These are phyloP conservation scores for Toxotes chatareus DNA, from an alignment of 2,113 vertebrate genomes.

Conservation along the genomic window DNA sequence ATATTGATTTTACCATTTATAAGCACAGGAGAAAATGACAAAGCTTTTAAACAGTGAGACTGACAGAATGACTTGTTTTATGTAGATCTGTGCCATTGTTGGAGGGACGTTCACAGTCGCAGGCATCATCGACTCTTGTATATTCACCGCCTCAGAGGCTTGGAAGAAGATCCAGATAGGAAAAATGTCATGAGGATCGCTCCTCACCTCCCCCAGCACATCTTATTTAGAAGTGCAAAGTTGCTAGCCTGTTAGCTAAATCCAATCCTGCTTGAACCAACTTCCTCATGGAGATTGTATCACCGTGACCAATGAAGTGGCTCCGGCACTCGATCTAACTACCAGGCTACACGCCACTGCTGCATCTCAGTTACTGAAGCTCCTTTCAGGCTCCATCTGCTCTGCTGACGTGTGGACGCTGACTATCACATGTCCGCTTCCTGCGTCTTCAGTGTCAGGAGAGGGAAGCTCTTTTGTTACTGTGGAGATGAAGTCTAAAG, in stretches of 20 bases:
- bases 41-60: background rate
- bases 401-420: constrained; percentile 43
- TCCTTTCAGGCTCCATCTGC: constrained; percentile 50
- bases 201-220: background rate
- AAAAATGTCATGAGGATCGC: constrained; percentile 89
- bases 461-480: constrained; percentile 56
- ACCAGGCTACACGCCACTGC: constrained; percentile 59
- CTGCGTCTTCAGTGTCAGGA: constrained; percentile 43
- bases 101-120: constrained; percentile 98
- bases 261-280: constrained; percentile 43
- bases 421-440: constrained; percentile 63
- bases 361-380: constrained; percentile 56
- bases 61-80: constrained; percentile 26
- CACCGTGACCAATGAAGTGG: constrained; percentile 33
- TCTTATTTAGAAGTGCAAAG: constrained; percentile 70
- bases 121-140: constrained; percentile 98
- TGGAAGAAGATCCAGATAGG: constrained; percentile 99
- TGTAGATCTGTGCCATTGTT: constrained; percentile 97
- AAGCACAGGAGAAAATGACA: background rate
- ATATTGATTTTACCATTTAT: background rate
- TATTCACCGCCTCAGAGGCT: constrained; percentile 98
- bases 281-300: constrained; percentile 51
- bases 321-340: constrained; percentile 57
- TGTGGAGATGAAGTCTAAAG: constrained; percentile 28
- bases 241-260: constrained; percentile 71